Evolutionary conservation across 2,888 invertebrate species (phyloP).

Genomic region (Lycophotia porphyrea): DNA sequence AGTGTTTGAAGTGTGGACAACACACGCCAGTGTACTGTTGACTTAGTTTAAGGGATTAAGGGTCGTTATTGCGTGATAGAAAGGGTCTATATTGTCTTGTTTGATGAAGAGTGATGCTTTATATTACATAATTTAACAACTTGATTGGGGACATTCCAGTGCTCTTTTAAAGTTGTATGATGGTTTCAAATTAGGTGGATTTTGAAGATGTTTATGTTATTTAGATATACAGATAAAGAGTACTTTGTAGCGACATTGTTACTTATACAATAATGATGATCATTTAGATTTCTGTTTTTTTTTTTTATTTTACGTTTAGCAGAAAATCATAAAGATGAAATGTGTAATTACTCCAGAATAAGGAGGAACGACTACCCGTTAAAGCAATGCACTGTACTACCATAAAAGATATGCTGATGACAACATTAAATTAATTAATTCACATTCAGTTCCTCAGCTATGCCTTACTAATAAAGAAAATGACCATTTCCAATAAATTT

Average conservation of each 20-base stretch:
- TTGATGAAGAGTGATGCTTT: constrained; percentile 41
- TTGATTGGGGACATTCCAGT: constrained; percentile 24
- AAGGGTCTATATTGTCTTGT: constrained; percentile 56
- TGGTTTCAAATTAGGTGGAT: background rate
- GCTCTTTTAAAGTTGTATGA: background rate
- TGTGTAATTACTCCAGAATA: background rate
- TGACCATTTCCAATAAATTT: constrained; percentile 7
- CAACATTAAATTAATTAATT: background rate
- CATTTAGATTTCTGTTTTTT: no score
- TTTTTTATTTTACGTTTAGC: background rate
- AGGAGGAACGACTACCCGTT: background rate
- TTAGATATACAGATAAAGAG: background rate
- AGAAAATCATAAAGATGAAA: background rate
- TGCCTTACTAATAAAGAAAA: background rate
- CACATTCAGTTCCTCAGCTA: background rate
- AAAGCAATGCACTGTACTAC: background rate
- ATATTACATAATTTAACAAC: constrained; percentile 32
- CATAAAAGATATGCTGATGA: background rate
- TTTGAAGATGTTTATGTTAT: background rate
- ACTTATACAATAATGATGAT: background rate
- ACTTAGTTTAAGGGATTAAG: constrained; percentile 69
- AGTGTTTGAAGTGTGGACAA: constrained; percentile 77
- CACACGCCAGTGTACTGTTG: constrained; percentile 76
- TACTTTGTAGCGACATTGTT: background rate
- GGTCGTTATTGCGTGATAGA: constrained; percentile 62